These are phyloP conservation scores for rabbit (Oryctolagus cuniculus) DNA, from an alignment of 2,113 vertebrate species.

Conservation along the genomic window mOryCun1.1 NC_091453.1:125704001-125704500, in stretches of 20 bases:
- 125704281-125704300: background rate
- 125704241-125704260: background rate
- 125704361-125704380: background rate
- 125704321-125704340: background rate
- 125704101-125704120: no score
- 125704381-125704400: background rate
- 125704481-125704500: background rate
- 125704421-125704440: background rate
- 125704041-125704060: no score
- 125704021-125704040: background rate
- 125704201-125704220: background rate
- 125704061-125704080: no score
- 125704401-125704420: background rate
- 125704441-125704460: background rate
- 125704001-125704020: background rate
- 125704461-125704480: background rate
- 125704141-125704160: background rate
- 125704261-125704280: background rate
- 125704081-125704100: no score
- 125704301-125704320: background rate
- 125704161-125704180: background rate
- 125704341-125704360: background rate
- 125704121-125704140: background rate
- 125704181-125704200: background rate
- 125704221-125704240: background rate